Evolutionary conservation across 2,113 vertebrate genomes (phyloP), one percentile per base, ranked within the genome.

Genomic region (Leuciscus idus): DNA sequence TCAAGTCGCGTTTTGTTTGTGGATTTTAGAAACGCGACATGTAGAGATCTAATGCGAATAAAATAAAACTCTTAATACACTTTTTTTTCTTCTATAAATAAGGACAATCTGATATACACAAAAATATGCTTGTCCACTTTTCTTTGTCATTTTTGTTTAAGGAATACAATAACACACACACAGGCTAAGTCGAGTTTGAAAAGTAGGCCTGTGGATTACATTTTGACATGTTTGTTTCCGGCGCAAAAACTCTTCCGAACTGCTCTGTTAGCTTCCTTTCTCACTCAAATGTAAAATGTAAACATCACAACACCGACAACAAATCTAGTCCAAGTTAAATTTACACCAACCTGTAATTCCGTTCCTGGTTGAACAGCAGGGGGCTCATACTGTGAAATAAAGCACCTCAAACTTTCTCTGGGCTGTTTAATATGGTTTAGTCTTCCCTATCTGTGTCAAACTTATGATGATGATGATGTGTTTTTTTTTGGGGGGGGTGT

Each of bases 271-370:
- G 57, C 61, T 85, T 78, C 84, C 72, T 48, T 64, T 85, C 59
- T 62, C 68, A 28, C 50, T 84, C 48, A 57, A 12, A 73, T 59
- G 28, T 19, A 26, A 57, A 83, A 39, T 57, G 23, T 57, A 59
- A 84, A 84, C 81, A 83, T 12, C 46, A 55, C 48, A 62, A 80
- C 55, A 61, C 11, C 21, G 66, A 17, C 28, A 70, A 43, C 64
- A 83, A 83, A 82, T 52, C 43, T 28, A 68, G 61, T 52, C 59
- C 17, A 70, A 84, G 82, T 84, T 73, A 84, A 73, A 57, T 57
- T 73, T 52, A 59, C 82, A 84, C 82, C 50, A 43, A 84, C 82
- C 82, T 84, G 82, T 84, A n/a, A 70, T 52, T 48, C 39, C 59
- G 59, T 43, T 64, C 39, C 21, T 2, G 50, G 17, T 74, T 84